Conservation (phyloP, 1,140 invertebrate species). For the Littorina saxatilis region DNA sequence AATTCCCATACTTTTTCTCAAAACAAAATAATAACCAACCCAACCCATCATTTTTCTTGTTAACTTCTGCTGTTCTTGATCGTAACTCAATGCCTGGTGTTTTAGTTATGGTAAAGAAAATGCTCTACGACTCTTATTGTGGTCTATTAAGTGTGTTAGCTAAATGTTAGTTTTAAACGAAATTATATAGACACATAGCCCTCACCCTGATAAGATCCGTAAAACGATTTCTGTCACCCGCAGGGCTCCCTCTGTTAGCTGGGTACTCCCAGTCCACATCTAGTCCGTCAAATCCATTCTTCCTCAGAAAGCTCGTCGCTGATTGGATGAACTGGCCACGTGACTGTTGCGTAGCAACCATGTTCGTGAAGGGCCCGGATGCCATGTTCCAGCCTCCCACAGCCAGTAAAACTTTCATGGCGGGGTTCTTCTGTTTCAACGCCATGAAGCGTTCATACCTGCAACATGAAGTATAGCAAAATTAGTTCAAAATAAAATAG, state of each 20-base stretch:
- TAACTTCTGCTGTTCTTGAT: too few species aligned
- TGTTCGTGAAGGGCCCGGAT: constrained; percentile 80
- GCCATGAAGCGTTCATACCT: constrained; percentile 91
- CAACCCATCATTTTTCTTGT: too few species aligned
- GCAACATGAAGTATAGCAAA: not conserved
- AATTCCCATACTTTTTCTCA: too few species aligned
- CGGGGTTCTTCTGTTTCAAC: constrained; percentile 94
- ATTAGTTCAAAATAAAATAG: not conserved
- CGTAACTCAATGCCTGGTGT: too few species aligned
- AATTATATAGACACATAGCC: too few species aligned
- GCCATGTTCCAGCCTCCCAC: constrained; percentile 98
- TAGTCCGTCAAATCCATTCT: constrained; percentile 89
- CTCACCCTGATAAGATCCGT: constrained; percentile 86
- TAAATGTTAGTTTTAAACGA: too few species aligned
- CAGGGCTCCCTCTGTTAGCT: constrained; percentile 90
- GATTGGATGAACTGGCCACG: constrained; percentile 54
- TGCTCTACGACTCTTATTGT: too few species aligned
- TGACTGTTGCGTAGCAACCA: constrained; percentile 50
- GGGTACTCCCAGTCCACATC: constrained; percentile 93
- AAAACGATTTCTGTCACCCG: constrained; percentile 92
- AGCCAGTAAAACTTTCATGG: constrained; percentile 92
- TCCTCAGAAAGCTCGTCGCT: constrained; percentile 89
- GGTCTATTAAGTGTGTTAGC: too few species aligned
- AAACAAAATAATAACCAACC: too few species aligned
- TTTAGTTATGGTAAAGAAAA: too few species aligned